Base-by-base conservation (phyloP, 2,797 vertebrate species). In the Notolabrus celidotus region DNA sequence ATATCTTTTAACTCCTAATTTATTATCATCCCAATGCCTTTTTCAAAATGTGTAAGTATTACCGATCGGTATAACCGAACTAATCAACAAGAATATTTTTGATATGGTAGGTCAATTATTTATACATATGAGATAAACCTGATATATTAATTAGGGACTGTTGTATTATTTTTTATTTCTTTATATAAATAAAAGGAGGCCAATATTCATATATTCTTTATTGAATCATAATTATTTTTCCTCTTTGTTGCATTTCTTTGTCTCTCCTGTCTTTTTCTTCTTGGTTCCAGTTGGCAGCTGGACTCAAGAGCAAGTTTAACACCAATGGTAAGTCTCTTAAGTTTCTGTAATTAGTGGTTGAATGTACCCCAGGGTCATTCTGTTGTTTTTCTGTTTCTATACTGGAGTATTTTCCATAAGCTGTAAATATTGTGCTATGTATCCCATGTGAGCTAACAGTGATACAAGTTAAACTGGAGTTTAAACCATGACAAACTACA, bases 221-320 rank as follows among this genome's bases (percentile, higher is more conserved):
- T 5, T 15, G 31, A 5, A 19, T 43, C 10, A 43, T 11, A 2
- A 11, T 11, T 3, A 10, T 20, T 4, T 7, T n/a, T 3, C 5
- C 2, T 0, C 1, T 43, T 41, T 17, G 2, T 6, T 29, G 27
- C 12, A 3, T 39, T 29, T 38, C 10, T 25, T 19, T 0, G 2
- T 14, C 4, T 43, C 43, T 34, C 36, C 19, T 46, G 43, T 2
- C 5, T 31, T 31, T 65, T 6, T 7, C n/a, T 41, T 16, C 25
- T 20, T 60, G 10, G 41, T 70, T 38, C 49, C 80, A 96, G 95
- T 84, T 93, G 88, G 80, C 92, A 81, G 61, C 90, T 55, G 86
- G 80, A 71, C 91, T 52, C 77, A 94, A 91, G 62, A 92, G 90
- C 91, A 95, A 94, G 83, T 94, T 94, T 86, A 91, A 95, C 76